Conservation (phyloP, 2,797 vertebrate genomes). For the Gymnocypris eckloni region DNA sequence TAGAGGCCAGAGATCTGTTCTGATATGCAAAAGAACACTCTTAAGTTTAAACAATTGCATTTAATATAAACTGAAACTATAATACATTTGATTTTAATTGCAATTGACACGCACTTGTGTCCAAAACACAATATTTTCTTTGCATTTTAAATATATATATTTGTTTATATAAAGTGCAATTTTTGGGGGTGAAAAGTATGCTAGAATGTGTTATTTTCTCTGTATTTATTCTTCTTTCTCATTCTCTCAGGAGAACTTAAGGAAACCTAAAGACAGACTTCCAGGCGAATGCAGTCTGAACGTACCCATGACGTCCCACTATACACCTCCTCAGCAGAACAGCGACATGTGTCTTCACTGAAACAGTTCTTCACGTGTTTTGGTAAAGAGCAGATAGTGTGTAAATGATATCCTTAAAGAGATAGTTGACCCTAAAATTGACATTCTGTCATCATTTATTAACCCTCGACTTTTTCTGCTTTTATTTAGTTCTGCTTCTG, state of each 20-base stretch:
- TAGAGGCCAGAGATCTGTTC: background rate
- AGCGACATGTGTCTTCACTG: constrained; percentile 64
- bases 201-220: background rate
- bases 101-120: background rate
- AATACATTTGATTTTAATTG: background rate
- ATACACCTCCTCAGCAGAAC: constrained; percentile 61
- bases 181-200: background rate
- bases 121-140: background rate
- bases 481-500: background rate
- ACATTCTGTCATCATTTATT: background rate
- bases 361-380: constrained; percentile 27
- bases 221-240: background rate
- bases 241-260: constrained; percentile 64
- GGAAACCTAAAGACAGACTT: constrained; percentile 56
- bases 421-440: background rate
- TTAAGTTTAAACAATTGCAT: background rate
- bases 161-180: background rate
- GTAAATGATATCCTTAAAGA: background rate
- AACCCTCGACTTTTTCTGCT: background rate
- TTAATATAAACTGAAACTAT: background rate
- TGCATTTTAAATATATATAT: background rate
- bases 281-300: constrained; percentile 72
- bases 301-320: constrained; percentile 71
- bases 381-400: constrained; percentile 11
- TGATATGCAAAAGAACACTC: background rate